Percentiles rank a stretch among this genome's conserved stretches.
Evolutionary conservation across 2,797 vertebrate genomes (phyloP).

Genomic region (Sebastes itinus): DNA sequence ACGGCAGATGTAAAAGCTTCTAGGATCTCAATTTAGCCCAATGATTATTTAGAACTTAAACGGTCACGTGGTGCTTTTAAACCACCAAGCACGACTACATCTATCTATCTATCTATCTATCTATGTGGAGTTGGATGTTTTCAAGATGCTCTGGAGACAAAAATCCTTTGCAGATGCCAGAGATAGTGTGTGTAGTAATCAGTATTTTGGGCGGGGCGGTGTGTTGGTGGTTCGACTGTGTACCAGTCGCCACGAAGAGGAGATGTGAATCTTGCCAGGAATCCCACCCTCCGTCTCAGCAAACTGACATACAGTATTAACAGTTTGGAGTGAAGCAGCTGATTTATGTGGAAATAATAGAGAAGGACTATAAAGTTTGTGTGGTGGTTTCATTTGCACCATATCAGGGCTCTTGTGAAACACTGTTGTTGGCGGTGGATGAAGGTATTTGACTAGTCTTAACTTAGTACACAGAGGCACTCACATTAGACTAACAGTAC

Average conservation of each 20-base stretch:
- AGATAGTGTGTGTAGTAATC: not conserved
- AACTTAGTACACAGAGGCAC: too few species aligned
- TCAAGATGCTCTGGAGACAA: not conserved
- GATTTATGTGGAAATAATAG: constrained; percentile 41
- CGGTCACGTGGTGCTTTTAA: not conserved
- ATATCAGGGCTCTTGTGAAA: constrained; percentile 38
- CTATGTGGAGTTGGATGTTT: not conserved
- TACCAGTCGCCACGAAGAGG: constrained; percentile 30
- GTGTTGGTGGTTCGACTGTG: constrained; percentile 7
- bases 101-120: not conserved
- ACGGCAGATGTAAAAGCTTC: not conserved
- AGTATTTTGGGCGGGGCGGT: constrained; percentile 26
- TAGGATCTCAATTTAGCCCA: not conserved
- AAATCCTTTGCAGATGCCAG: not conserved
- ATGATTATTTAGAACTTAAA: constrained; percentile 17
- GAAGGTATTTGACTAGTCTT: not conserved
- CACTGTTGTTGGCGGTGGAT: not conserved
- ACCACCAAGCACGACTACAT: not conserved
- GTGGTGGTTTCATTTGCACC: constrained; percentile 19
- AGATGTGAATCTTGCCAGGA: constrained; percentile 24
- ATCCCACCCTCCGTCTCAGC: constrained; percentile 11
- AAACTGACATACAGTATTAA: not conserved
- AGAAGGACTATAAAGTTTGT: not conserved
- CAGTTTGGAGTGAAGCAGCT: constrained; percentile 14
- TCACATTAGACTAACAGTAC: not conserved